Evolutionary conservation across 2,888 invertebrate genomes (phyloP).

Genomic region (Periphyllus acericola): DNA sequence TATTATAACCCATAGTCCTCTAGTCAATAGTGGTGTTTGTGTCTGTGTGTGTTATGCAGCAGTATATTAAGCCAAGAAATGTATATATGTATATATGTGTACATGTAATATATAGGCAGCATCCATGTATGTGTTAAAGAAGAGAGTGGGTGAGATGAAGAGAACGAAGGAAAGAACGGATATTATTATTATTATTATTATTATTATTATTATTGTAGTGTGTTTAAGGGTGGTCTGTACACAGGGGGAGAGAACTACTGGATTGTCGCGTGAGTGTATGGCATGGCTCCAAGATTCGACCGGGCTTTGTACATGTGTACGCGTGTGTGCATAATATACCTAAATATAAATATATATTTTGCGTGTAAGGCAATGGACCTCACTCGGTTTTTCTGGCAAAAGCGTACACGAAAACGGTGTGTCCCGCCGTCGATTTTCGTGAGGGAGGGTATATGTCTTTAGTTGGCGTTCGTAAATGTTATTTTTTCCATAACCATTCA

Average conservation of each 20-base stretch:
- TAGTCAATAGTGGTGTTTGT: not conserved
- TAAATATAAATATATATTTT: not conserved
- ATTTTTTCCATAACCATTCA: not conserved
- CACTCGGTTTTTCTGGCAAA: slow-evolving; percentile 21
- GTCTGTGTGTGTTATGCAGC: not conserved
- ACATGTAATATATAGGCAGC: not conserved
- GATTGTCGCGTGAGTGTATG: slow-evolving; percentile 40
- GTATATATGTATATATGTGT: no score
- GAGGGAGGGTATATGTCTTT: not conserved
- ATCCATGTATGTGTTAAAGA: not conserved
- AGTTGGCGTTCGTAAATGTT: slow-evolving; percentile 17
- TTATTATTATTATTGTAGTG: slow-evolving; percentile 16
- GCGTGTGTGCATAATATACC: slow-evolving; percentile 22
- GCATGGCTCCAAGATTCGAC: slow-evolving; percentile 39
- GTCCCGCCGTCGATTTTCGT: not conserved
- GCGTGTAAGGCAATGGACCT: slow-evolving; percentile 10
- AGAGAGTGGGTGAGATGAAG: not conserved
- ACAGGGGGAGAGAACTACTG: slow-evolving; percentile 16
- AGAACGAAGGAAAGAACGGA: slow-evolving; percentile 2
- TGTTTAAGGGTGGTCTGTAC: not conserved
- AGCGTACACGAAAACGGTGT: not conserved
- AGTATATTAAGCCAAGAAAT: slow-evolving; percentile 45
- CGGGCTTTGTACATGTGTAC: slow-evolving; percentile 37
- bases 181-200: slow-evolving; percentile 46
- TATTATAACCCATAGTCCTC: slow-evolving; percentile 5